Evolutionary conservation across 2,797 vertebrate species (phyloP).

Genomic region (Darevskia nairensis): DNA sequence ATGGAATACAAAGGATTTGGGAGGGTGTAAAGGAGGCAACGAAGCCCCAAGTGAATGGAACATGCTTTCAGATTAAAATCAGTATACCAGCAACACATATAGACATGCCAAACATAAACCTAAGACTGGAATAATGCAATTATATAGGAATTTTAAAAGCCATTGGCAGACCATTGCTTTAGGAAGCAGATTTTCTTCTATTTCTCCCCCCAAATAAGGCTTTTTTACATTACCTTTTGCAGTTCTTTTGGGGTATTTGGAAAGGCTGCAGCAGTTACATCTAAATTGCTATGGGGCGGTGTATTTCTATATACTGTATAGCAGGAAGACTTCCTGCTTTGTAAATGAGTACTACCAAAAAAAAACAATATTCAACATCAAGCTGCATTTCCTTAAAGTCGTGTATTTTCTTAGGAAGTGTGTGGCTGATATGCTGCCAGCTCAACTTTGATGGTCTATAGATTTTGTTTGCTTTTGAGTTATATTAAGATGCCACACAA

Average conservation of each 20-base stretch:
- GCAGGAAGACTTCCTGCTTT: constrained; percentile 7
- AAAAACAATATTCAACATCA: too few relatives aligned
- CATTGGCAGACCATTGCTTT: neutral
- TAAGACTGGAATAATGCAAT: neutral
- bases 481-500: too few relatives aligned
- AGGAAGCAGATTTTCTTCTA: neutral
- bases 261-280: neutral
- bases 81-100: too few relatives aligned
- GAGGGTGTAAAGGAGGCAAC: too few relatives aligned
- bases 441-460: neutral
- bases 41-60: too few relatives aligned
- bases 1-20: too few relatives aligned
- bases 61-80: neutral
- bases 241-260: neutral
- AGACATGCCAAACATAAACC: too few relatives aligned
- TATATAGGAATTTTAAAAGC: neutral
- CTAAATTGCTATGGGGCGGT: neutral
- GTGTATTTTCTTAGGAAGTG: neutral
- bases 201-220: neutral
- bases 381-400: neutral
- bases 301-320: neutral
- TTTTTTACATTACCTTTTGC: constrained; percentile 12
- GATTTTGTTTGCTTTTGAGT: too few relatives aligned
- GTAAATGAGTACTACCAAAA: neutral
- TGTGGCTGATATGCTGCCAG: too few relatives aligned